Percentiles rank a stretch among this genome's conserved stretches.
phyloP scores from a whole-genome alignment of 2,797 vertebrate genomes.

The Uromys caudimaculatus region DNA sequence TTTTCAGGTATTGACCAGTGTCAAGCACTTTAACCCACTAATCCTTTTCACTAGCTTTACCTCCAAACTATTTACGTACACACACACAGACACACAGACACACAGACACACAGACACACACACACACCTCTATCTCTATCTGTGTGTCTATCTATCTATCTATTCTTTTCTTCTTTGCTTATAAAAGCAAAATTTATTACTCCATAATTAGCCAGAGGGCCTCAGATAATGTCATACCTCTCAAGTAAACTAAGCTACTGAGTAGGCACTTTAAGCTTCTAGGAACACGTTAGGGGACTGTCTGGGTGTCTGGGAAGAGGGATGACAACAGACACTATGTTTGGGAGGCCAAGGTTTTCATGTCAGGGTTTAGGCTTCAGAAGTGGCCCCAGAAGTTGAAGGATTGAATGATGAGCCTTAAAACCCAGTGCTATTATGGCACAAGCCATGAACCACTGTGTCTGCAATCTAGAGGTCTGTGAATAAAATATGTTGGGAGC shows the following conservation, averaged over 20 bases:
- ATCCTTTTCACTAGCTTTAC: background rate
- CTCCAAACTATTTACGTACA: background rate
- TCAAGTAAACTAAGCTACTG: background rate
- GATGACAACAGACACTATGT: background rate
- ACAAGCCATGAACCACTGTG: background rate
- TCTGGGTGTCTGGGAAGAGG: background rate
- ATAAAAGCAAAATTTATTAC: background rate
- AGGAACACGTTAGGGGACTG: background rate
- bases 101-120: background rate
- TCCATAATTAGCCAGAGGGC: background rate
- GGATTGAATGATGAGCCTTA: background rate
- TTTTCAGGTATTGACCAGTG: background rate
- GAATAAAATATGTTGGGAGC: slow-evolving; percentile 10
- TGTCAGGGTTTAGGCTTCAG: background rate
- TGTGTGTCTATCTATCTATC: background rate
- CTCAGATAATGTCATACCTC: background rate
- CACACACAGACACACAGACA: background rate
- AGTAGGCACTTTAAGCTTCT: background rate
- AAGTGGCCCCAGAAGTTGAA: background rate
- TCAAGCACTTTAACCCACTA: background rate
- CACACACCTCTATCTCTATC: background rate
- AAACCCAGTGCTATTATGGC: background rate
- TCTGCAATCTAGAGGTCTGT: background rate
- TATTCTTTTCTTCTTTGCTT: background rate
- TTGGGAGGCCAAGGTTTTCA: background rate